phyloP scores from a whole-genome alignment of 2,888 invertebrate species.

The Boloria euphrosyne region DNA sequence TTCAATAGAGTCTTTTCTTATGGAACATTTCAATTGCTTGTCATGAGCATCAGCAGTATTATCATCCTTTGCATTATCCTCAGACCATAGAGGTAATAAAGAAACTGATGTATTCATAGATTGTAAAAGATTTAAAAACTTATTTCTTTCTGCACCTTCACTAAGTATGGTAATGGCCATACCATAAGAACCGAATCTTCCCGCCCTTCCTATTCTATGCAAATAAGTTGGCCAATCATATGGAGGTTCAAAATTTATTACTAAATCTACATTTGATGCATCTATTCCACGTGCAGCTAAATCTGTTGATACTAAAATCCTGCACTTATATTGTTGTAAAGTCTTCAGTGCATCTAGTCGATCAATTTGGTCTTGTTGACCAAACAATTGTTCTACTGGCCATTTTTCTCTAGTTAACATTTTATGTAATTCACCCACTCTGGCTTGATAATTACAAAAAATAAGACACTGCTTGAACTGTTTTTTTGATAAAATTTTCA shows the following conservation, averaged over 20 bases:
- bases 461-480: slow-evolving; percentile 95
- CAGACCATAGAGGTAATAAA: slow-evolving; percentile 57
- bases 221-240: slow-evolving; percentile 91
- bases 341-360: slow-evolving; percentile 89
- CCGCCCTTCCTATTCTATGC: slow-evolving; percentile 97
- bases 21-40: background rate
- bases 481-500: slow-evolving; percentile 86
- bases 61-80: slow-evolving; percentile 38
- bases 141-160: slow-evolving; percentile 83
- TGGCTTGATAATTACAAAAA: slow-evolving; percentile 93
- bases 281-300: slow-evolving; percentile 97
- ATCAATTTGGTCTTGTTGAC: slow-evolving; percentile 89
- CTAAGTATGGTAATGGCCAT: slow-evolving; percentile 88
- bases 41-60: background rate
- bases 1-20: slow-evolving; percentile 8
- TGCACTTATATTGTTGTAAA: slow-evolving; percentile 90
- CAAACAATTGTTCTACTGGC: slow-evolving; percentile 89
- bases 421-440: slow-evolving; percentile 90
- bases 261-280: slow-evolving; percentile 94
- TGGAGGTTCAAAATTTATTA: slow-evolving; percentile 96
- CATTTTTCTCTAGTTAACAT: slow-evolving; percentile 88
- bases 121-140: slow-evolving; percentile 82
- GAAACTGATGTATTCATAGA: slow-evolving; percentile 73
- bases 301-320: slow-evolving; percentile 95
- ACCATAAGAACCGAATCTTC: slow-evolving; percentile 94